Evolutionary conservation across 2,113 vertebrate genomes (phyloP), one percentile per base, ranked within the genome.

Genomic region (Chloebia gouldiae): DNA sequence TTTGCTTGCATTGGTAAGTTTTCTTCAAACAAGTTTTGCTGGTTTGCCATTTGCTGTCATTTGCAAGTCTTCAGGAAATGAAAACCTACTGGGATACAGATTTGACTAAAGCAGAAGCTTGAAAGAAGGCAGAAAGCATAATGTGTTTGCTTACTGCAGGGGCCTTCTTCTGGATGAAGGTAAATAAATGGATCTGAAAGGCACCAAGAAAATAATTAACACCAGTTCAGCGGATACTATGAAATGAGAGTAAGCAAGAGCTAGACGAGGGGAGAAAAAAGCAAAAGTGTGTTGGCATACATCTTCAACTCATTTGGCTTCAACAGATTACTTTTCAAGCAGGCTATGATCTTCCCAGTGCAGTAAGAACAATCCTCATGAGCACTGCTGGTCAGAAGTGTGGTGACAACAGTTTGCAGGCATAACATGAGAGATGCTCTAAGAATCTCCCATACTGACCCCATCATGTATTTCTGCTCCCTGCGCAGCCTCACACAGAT

Each of bases 261-360:
- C 15, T 60, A 60, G 63, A 42, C 0, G 0, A 35, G 3, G 9
- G 35, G 6, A 66, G 7, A 37, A 84, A 80, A 86, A 75, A 37
- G 2, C 10, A 49, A 57, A 61, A 14, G 6, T 18, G 27, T 4
- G 0, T 31, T 12, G 14, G 5, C 22, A 27, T n/a, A 10, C 1
- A 3, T 44, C 50, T 78, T 69, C 42, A 66, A 23, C 3, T n/a
- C 5, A 15, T 45, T 70, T 70, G 22, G 7, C n/a, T 75, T 85
- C 31, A 47, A 45, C 1, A 35, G 18, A 44, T 35, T 13, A 37
- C 19, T 75, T 88, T 79, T 25, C 13, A 66, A 82, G 60, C 9
- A 88, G 31, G 11, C 6, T 61, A 6, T 53, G 10, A 9, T 24
- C 21, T 66, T 50, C 79, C 6, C 66, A 3, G 0, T 12, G 7